Evolutionary conservation across 1,140 invertebrate species (phyloP).

Genomic region (Apis dorsata): DNA sequence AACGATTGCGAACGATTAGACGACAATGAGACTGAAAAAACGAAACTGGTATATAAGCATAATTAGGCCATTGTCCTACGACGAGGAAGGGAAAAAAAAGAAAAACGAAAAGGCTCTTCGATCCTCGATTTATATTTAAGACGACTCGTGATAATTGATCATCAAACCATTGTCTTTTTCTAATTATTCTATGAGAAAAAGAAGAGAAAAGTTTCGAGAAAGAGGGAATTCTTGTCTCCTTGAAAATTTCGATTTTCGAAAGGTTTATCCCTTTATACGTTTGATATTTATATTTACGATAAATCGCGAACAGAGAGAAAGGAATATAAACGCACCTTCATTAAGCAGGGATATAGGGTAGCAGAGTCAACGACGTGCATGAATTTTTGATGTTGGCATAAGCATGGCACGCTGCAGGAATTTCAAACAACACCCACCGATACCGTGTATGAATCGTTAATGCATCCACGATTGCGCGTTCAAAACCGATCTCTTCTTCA

Average conservation of each 20-base stretch:
- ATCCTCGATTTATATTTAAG: no score
- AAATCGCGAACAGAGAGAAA: neutral
- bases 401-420: constrained; percentile 21
- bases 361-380: constrained; percentile 43
- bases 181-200: no score
- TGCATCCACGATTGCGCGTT: neutral
- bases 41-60: neutral
- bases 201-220: no score
- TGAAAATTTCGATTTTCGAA: neutral
- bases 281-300: neutral
- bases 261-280: no score
- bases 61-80: constrained; percentile 18
- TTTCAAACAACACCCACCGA: neutral
- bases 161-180: no score
- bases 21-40: constrained; percentile 2
- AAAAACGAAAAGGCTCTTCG: no score
- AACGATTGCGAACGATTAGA: neutral
- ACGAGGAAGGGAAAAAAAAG: accelerated
- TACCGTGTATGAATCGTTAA: constrained; percentile 22
- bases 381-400: constrained; percentile 42
- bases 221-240: no score
- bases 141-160: no score
- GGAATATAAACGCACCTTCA: neutral
- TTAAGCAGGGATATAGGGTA: constrained; percentile 45
- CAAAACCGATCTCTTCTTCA: no score